These are phyloP conservation scores for Sarcophaga caerulescens DNA, from an alignment of 2,888 invertebrate species.

Conservation along the genomic window DNA sequence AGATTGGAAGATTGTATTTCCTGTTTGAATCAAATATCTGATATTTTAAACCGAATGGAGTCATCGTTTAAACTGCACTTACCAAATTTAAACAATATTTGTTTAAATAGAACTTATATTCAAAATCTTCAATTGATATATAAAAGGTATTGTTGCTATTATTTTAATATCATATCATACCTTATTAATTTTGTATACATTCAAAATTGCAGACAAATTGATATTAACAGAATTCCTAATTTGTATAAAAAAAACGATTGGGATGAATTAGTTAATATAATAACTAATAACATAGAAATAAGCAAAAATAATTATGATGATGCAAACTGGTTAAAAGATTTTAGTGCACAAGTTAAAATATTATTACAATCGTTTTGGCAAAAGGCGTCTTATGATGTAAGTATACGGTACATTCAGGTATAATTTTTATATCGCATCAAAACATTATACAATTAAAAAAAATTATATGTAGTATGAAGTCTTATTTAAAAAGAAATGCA, in stretches of 20 bases:
- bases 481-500: no score
- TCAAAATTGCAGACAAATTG: slow-evolving; percentile 57
- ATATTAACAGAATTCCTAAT: slow-evolving; percentile 62
- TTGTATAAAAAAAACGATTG: slow-evolving; percentile 65
- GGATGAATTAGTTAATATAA: slow-evolving; percentile 59
- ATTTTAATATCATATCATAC: background rate
- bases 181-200: background rate
- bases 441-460: no score
- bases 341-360: slow-evolving; percentile 65
- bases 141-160: slow-evolving; percentile 26
- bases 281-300: slow-evolving; percentile 60
- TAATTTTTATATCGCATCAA: no score
- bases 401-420: background rate
- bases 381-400: slow-evolving; percentile 62
- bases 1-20: slow-evolving; percentile 36
- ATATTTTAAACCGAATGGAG: slow-evolving; percentile 17
- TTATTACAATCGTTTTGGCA: slow-evolving; percentile 68
- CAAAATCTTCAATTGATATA: slow-evolving; percentile 25
- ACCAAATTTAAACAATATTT: slow-evolving; percentile 36
- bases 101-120: slow-evolving; percentile 28
- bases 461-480: no score
- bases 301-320: slow-evolving; percentile 45
- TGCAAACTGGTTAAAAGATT: slow-evolving; percentile 67
- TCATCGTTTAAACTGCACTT: slow-evolving; percentile 30
- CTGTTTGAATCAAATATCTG: slow-evolving; percentile 23